A percentile compares a stretch with the other conserved stretches of the same genome.
Evolutionary conservation across 2,113 vertebrate species (phyloP).

Genomic region (Gadus chalcogrammus): DNA sequence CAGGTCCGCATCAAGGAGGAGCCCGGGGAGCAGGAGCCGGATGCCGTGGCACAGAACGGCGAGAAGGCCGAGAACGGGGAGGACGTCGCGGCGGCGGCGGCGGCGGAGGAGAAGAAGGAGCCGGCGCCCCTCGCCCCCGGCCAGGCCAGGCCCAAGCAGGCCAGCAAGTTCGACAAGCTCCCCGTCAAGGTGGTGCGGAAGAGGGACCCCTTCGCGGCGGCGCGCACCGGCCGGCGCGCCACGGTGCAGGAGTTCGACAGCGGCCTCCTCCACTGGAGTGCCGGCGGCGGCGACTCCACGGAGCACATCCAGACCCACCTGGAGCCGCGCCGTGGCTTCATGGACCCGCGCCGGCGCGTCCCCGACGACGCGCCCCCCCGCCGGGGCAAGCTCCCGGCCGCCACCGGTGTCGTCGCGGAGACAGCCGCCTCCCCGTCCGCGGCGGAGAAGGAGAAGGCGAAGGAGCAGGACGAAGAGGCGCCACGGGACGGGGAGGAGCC

Average conservation of each 20-base stretch:
- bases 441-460: conserved; percentile 46
- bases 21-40: conserved; percentile 40
- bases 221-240: conserved; percentile 84
- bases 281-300: conserved; percentile 95
- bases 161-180: conserved; percentile 97
- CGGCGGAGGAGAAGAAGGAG: conserved; percentile 54
- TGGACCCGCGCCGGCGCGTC: conserved; percentile 72
- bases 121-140: conserved; percentile 17
- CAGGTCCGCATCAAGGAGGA: conserved; percentile 63
- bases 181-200: conserved; percentile 92
- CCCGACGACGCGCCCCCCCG: too few relatives aligned
- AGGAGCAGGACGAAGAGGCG: conserved; percentile 63
- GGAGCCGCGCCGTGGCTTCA: conserved; percentile 83
- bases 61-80: conserved; percentile 55
- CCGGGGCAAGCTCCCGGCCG: conserved; percentile 71
- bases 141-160: conserved; percentile 81
- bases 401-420: conserved; percentile 65
- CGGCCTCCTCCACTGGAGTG: conserved; percentile 93
- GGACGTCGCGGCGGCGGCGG: conserved; percentile 46
- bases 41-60: conserved; percentile 37
- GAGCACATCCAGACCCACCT: conserved; percentile 99
- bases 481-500: conserved; percentile 41
- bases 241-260: conserved; percentile 94
- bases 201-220: conserved; percentile 85
- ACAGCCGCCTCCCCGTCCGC: conserved; percentile 28